Conservation (phyloP, 2,888 invertebrate species). For the Sarcophaga subvicina region DNA sequence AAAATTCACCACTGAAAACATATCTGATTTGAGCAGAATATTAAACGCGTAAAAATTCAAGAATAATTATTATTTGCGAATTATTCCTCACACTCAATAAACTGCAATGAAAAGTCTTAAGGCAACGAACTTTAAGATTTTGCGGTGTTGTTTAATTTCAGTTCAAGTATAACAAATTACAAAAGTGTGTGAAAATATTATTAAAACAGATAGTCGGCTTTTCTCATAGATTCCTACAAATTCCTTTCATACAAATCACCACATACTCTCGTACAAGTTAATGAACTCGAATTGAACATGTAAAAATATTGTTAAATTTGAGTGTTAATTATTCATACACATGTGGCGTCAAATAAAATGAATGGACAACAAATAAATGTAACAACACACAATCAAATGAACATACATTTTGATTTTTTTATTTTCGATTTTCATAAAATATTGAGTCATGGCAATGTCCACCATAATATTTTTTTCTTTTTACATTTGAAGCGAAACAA, state of each 20-base stretch:
- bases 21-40: too few species aligned
- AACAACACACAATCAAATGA: not conserved
- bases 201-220: not conserved
- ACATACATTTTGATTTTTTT: not conserved
- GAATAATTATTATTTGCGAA: too few species aligned
- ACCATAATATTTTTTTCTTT: slow-evolving; percentile 23
- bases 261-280: slow-evolving; percentile 11
- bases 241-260: slow-evolving; percentile 31
- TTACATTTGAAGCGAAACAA: too few species aligned
- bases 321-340: not conserved
- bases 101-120: too few species aligned
- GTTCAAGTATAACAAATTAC: not conserved
- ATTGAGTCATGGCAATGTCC: slow-evolving; percentile 51
- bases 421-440: not conserved
- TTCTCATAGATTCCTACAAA: not conserved
- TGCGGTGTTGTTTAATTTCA: too few species aligned
- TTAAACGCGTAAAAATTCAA: too few species aligned
- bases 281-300: slow-evolving; percentile 36
- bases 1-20: too few species aligned
- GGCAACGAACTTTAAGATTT: too few species aligned
- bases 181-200: slow-evolving; percentile 41
- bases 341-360: slow-evolving; percentile 41
- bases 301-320: not conserved
- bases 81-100: too few species aligned
- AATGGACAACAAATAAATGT: slow-evolving; percentile 34